phyloP scores from a whole-genome alignment of 1,140 invertebrate genomes.

The Zaprionus kolodkinae region DNA sequence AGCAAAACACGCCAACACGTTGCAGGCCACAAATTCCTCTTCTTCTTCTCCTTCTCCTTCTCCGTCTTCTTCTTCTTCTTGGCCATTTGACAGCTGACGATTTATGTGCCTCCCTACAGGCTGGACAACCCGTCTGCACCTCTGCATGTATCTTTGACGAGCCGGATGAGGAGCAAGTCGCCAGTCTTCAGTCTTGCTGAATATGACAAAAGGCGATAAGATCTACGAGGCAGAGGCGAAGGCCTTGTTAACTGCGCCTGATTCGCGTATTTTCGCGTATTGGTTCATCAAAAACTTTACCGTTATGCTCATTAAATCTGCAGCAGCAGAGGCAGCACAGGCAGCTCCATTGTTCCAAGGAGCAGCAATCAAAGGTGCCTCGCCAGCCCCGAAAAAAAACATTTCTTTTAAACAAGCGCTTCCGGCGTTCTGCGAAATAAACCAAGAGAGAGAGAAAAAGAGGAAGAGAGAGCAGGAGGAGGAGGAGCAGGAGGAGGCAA shows the following conservation, averaged over 20 bases:
- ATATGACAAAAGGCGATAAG: constrained; percentile 80
- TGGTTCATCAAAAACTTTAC: constrained; percentile 82
- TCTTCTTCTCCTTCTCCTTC: too few species aligned
- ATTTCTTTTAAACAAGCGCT: constrained; percentile 69
- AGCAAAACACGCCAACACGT: constrained; percentile 43
- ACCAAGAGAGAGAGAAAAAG: constrained; percentile 7
- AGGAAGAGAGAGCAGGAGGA: background rate
- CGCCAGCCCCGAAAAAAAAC: constrained; percentile 16
- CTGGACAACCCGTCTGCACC: background rate
- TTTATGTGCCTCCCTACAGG: constrained; percentile 72
- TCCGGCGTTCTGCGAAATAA: constrained; percentile 78
- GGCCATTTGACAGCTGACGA: constrained; percentile 81
- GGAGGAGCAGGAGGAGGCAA: too few species aligned
- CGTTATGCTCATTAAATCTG: constrained; percentile 83
- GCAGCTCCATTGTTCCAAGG: constrained; percentile 54
- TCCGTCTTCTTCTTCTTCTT: constrained; percentile 39
- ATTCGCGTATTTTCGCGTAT: constrained; percentile 54
- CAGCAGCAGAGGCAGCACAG: constrained; percentile 38
- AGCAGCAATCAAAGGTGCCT: constrained; percentile 56
- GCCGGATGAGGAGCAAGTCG: constrained; percentile 21
- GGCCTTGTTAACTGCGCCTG: constrained; percentile 68
- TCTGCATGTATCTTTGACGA: background rate
- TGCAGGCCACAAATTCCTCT: constrained; percentile 19
- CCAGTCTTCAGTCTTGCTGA: constrained; percentile 56
- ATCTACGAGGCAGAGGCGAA: constrained; percentile 60